Conservation (phyloP, 1,140 invertebrate genomes). For the Hormaphis cornu region DNA sequence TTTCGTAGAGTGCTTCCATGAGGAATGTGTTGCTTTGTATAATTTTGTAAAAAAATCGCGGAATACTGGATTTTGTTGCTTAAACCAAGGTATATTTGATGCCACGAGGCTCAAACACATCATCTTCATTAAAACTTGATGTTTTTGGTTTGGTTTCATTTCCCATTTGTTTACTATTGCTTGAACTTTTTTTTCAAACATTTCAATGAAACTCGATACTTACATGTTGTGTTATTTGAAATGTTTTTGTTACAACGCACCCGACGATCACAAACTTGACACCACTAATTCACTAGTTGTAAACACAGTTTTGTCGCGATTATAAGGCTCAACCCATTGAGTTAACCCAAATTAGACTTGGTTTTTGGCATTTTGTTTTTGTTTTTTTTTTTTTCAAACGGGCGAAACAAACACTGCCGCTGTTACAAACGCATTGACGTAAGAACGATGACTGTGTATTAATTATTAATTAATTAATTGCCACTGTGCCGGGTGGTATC, state of each 20-base stretch:
- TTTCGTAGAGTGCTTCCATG: not conserved
- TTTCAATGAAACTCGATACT: not conserved
- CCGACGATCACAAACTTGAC: not conserved
- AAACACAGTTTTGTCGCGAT: not conserved
- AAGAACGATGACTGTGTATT: no score
- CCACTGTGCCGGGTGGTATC: no score
- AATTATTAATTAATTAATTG: no score
- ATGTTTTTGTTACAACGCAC: not conserved
- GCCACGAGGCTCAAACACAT: not conserved
- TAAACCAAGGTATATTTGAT: slow-evolving; percentile 6
- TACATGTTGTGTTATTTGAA: not conserved
- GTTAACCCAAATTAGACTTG: not conserved
- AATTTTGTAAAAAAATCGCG: not conserved
- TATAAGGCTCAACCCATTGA: not conserved
- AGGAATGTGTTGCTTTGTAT: not conserved
- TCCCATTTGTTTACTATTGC: not conserved
- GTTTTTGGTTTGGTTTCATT: not conserved
- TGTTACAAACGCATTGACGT: no score
- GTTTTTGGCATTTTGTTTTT: no score
- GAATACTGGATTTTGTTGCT: not conserved
- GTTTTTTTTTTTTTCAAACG: not conserved
- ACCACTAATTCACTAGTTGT: not conserved
- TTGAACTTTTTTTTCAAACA: not conserved
- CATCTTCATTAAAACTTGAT: not conserved
- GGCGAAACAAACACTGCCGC: no score